phyloP scores from a whole-genome alignment of 2,113 vertebrate species.

The Bubo scandiacus region DNA sequence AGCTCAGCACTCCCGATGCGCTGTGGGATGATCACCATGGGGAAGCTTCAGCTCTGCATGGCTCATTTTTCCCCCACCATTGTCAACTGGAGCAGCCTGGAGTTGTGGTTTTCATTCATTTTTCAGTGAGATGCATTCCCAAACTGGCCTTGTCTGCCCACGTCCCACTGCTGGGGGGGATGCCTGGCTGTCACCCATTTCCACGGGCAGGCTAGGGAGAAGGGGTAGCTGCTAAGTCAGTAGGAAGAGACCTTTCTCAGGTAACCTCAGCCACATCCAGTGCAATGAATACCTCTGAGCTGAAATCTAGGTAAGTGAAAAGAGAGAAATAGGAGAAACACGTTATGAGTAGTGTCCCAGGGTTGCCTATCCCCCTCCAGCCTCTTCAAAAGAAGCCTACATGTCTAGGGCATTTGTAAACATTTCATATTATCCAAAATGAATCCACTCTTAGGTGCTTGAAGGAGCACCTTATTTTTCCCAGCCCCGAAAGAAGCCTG shows the following conservation, averaged over 20 bases:
- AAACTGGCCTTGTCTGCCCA: background rate
- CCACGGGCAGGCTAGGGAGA: background rate
- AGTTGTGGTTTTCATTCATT: background rate
- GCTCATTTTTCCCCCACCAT: background rate
- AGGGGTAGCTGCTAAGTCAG: background rate
- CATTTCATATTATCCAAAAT: background rate
- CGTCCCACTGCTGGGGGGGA: accelerated
- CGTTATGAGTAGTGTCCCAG: background rate
- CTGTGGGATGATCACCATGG: background rate
- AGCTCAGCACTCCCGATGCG: background rate
- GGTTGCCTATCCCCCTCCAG: background rate
- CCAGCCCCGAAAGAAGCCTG: background rate
- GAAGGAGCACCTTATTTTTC: background rate
- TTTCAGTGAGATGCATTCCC: background rate
- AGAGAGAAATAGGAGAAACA: background rate
- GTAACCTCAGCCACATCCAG: background rate
- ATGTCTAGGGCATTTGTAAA: background rate
- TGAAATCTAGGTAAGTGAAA: background rate
- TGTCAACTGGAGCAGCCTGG: background rate
- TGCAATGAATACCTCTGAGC: background rate
- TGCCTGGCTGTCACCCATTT: background rate
- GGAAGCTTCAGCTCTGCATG: background rate
- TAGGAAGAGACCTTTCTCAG: background rate
- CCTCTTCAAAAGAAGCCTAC: background rate
- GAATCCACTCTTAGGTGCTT: background rate